Evolutionary conservation across 2,797 vertebrate species (phyloP), one percentile per base, ranked within the genome.

Genomic region (Anabas testudineus): DNA sequence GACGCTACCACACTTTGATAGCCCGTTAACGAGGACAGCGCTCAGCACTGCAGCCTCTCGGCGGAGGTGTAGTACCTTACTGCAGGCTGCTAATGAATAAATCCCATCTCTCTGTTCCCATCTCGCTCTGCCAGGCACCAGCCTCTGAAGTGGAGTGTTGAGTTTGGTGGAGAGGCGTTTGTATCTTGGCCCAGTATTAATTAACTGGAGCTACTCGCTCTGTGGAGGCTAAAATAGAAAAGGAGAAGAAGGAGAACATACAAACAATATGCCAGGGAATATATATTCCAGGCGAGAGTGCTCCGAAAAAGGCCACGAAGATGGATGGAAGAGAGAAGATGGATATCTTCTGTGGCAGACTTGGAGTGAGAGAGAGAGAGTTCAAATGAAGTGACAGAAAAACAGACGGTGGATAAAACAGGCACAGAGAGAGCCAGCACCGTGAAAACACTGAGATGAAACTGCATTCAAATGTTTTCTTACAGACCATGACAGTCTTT

Each of bases 31-130:
- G 74, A 87, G 82, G 82, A 80, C 69, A 46, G 67, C 34, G 21
- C 55, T 79, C 57, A 10, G 76, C 79, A 10, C 59, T 0, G 58
- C 71, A 47, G 77, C 74, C 59, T 75, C 82, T 82, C 78, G 48
- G 76, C 18, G 42, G 76, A 79, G 73, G 76, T 78, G 74, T 81
- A 79, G 79, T 72, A 71, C 71, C 69, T 87, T 71, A 62, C 80
- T 66, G 75, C 73, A 24, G 85, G 75, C 82, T 67, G 73, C 73
- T 83, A 81, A 81, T 85, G 80, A 82, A 84, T 80, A 76, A 80
- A 80, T 80, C 66, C 66, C 70, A 53, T 72, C 73, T 65, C 67
- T 49, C 2, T 0, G 47, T 55, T 74, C 72, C 68, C 70, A 63
- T 67, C 76, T 83, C 24, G 3, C 76, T 62, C 65, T 78, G 80